Evolutionary conservation across 2,797 vertebrate species (phyloP).

Genomic region (Anisognathus igniventris): DNA sequence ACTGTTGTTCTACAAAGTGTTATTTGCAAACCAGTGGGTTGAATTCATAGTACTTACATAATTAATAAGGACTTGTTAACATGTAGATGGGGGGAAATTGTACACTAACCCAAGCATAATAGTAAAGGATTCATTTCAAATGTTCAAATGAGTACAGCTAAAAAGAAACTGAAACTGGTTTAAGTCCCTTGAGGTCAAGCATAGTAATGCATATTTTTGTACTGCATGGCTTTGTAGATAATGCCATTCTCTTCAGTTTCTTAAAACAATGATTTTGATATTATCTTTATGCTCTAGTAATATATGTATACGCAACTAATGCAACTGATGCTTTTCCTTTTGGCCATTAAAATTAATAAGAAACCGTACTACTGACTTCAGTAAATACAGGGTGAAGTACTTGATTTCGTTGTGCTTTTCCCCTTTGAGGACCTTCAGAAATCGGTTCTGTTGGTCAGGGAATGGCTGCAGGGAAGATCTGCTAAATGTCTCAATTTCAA

Average conservation of each 20-base stretch:
- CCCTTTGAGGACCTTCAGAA: background rate
- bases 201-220: background rate
- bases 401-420: background rate
- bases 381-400: background rate
- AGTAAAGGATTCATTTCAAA: background rate
- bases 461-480: background rate
- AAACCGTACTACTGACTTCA: background rate
- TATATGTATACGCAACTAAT: background rate
- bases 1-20: background rate
- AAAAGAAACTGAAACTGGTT: background rate
- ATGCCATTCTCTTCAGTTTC: background rate
- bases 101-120: background rate
- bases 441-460: slow-evolving; percentile 10
- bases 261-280: slow-evolving; percentile 1
- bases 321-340: slow-evolving; percentile 15
- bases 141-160: background rate
- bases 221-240: slow-evolving; percentile 25
- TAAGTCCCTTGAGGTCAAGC: background rate
- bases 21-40: background rate
- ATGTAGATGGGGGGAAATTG: background rate
- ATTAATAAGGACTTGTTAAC: slow-evolving; percentile 15
- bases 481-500: background rate
- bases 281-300: slow-evolving; percentile 23
- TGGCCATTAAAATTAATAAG: slow-evolving; percentile 29
- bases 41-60: background rate